Evolutionary conservation across 2,113 vertebrate species (phyloP).

Genomic region (Rafetus swinhoei): DNA sequence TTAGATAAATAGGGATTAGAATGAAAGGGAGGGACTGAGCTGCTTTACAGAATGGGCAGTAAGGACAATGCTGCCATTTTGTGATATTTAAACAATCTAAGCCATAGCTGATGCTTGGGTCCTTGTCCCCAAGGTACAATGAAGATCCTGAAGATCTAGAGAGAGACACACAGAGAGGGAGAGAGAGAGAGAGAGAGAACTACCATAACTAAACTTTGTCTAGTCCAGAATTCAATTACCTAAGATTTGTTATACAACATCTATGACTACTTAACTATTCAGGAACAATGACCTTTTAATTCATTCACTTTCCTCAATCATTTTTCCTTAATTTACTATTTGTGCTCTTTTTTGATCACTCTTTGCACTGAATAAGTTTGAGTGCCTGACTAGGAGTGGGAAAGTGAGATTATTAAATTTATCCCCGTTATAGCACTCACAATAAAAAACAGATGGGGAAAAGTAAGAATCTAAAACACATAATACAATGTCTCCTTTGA

Average conservation of each 20-base stretch:
- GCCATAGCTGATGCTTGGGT: not conserved
- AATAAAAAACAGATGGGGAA: slow-evolving; percentile 43
- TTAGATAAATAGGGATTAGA: not conserved
- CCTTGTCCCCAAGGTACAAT: not conserved
- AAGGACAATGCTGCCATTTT: not conserved
- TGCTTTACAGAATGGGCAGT: not conserved
- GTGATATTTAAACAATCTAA: not conserved
- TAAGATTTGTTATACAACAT: not conserved
- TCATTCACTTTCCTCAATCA: not conserved
- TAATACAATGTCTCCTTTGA: not conserved
- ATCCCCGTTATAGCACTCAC: not conserved
- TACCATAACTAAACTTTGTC: not conserved
- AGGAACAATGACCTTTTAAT: not conserved
- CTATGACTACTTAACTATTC: not conserved
- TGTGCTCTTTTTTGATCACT: not conserved
- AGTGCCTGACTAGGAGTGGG: not conserved
- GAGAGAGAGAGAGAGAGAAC: too few relatives aligned
- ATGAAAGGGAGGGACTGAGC: not conserved
- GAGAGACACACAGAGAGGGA: too few relatives aligned
- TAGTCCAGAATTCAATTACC: not conserved
- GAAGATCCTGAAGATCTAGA: not conserved
- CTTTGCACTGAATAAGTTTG: slow-evolving; percentile 20
- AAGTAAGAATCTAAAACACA: not conserved
- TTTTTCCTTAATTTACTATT: not conserved
- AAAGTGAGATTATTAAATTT: slow-evolving; percentile 20